Base-by-base conservation (phyloP, 1,140 invertebrate genomes). In the Drosophila pandora region DNA sequence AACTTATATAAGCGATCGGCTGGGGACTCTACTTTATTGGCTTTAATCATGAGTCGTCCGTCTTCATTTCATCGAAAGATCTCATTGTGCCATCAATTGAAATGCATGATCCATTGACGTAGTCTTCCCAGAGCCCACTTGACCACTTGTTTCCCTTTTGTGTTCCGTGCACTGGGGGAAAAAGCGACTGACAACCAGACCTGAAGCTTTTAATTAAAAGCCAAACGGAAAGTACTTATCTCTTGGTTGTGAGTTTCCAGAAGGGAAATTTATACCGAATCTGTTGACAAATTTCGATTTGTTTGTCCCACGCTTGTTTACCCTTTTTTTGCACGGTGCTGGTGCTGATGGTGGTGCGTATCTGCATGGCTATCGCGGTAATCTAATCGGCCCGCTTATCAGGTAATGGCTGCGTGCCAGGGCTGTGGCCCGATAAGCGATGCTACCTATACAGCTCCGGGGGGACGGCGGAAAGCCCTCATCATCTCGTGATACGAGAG, bases 31-130 rank as follows among this genome's bases (percentile, higher is more conserved):
- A 45, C 28, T 59, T 45, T 28, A 59, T 69, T 71, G 68, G 8
- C 8, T 49, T 39, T 56, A 59, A 58, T 59, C 65, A 70, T 7
- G 13, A 28, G 28, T 12, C n/a, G 63, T 8, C 49, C 23, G 7
- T 55, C 52, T 69, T 55, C 50, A 48, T 67, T 67, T 54, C 65
- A 70, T 17, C 49, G 23, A 5, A 70, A 45, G 39, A 69, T 55
- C 23, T 13, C 49, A 68, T 68, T 67, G 50, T 68, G 45, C n/a
- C 63, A 59, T 71, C 68, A 70, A 71, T 71, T 71, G 65, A 70
- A 71, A 70, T 71, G 65, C 22, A 70, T 69, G 28, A 25, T 53
- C 47, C 52, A 58, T 71, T 71, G 65, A 70, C 68, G 64, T 69
- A 71, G 37, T 8, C 50, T 34, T 34, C 30, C 21, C 43, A 47